phyloP scores from a whole-genome alignment of 2,113 vertebrate species.

The Terrapene triunguis region DNA sequence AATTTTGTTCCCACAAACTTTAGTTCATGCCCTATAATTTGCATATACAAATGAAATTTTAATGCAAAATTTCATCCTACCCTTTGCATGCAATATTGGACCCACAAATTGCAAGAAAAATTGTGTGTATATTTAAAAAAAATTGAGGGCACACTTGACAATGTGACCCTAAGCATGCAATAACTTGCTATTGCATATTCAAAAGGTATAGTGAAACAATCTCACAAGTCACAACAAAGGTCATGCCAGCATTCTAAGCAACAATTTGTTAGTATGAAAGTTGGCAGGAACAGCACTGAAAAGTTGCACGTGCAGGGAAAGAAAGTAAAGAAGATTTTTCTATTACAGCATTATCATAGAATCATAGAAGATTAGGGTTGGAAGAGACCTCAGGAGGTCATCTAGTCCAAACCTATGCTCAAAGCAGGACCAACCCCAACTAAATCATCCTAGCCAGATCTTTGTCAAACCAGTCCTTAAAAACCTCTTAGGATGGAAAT shows the following conservation, averaged over 20 bases:
- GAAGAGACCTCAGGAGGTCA: no score
- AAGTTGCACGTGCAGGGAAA: constrained; percentile 36
- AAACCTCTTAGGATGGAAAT: no score
- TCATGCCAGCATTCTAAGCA: constrained; percentile 5
- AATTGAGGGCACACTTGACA: not conserved
- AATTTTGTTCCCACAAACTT: not conserved
- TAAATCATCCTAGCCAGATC: no score
- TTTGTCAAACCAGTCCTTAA: no score
- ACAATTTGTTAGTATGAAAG: constrained; percentile 33
- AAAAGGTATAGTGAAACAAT: constrained; percentile 22
- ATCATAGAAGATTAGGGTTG: no score
- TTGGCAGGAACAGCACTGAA: not conserved
- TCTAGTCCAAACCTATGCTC: no score
- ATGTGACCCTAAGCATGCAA: not conserved
- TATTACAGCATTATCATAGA: not conserved
- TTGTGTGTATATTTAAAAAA: not conserved
- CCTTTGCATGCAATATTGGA: constrained; percentile 11
- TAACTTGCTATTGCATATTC: not conserved
- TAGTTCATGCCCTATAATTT: not conserved
- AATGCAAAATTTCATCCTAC: constrained; percentile 45
- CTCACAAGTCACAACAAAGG: constrained; percentile 48
- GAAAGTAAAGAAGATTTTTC: not conserved
- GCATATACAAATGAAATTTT: constrained; percentile 34
- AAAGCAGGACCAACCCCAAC: no score
- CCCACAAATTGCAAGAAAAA: constrained; percentile 34